Evolutionary conservation across 2,113 vertebrate species (phyloP).

Genomic region (Gallinago undulata): DNA sequence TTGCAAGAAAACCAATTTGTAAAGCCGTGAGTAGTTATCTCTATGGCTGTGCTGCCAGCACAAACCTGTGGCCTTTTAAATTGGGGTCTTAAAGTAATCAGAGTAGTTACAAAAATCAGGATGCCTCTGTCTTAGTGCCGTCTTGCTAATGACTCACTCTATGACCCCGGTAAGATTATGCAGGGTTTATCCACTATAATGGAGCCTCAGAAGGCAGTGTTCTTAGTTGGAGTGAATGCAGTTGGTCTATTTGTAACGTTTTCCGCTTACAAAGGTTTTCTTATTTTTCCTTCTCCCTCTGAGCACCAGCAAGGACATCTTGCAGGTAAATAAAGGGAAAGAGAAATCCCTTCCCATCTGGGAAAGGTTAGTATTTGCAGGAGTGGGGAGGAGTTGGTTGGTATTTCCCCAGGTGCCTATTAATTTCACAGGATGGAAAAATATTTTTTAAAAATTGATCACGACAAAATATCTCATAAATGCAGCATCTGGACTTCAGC

Average conservation of each 20-base stretch:
- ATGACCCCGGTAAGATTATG: slow-evolving; percentile 30
- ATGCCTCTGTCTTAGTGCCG: background rate
- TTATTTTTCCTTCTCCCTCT: background rate
- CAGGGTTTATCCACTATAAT: background rate
- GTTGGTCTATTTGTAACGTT: background rate
- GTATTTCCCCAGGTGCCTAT: slow-evolving; percentile 34
- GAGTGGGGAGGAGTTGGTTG: background rate
- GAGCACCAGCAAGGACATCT: background rate
- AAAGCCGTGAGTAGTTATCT: slow-evolving; percentile 36
- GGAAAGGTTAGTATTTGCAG: slow-evolving; percentile 15
- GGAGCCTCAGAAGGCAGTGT: background rate
- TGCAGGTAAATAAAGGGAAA: slow-evolving; percentile 31
- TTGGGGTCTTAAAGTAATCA: slow-evolving; percentile 46
- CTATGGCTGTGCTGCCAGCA: background rate
- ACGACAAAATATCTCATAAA: slow-evolving; percentile 27
- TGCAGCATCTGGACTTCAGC: slow-evolving; percentile 56
- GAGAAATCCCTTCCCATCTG: background rate
- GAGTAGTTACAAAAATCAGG: slow-evolving; percentile 9
- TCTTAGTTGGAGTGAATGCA: background rate
- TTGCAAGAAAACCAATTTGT: slow-evolving; percentile 38
- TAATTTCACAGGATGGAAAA: slow-evolving; percentile 40
- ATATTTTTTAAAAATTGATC: slow-evolving; percentile 52
- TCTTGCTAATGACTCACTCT: slow-evolving; percentile 37
- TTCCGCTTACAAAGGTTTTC: background rate
- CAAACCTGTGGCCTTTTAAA: slow-evolving; percentile 26